A percentile compares a stretch with the other conserved stretches of the same genome.
Conservation (phyloP, 2,113 vertebrate species). For the Hydrochoerus hydrochaeris region DNA sequence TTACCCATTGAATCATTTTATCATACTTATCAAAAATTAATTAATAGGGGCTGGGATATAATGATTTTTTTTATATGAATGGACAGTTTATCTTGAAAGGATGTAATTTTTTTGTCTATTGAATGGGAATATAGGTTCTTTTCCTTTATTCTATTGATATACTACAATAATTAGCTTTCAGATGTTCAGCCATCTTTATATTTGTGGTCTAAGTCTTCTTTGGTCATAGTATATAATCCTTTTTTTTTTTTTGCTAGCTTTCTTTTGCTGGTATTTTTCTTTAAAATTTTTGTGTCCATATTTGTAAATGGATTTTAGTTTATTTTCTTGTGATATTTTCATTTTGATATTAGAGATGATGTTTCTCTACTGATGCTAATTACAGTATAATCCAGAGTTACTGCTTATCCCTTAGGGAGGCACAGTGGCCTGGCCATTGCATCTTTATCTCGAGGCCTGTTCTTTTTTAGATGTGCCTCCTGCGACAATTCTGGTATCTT, state of each 20-base stretch:
- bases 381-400: not conserved
- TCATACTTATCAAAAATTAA: not conserved
- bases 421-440: not conserved
- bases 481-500: not conserved
- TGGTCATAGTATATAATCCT: not conserved
- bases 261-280: not conserved
- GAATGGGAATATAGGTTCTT: not conserved
- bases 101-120: not conserved
- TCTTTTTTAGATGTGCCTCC: not conserved
- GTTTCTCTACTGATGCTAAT: not conserved
- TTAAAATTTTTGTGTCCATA: not conserved
- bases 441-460: not conserved
- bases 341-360: not conserved
- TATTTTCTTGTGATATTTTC: not conserved
- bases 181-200: not conserved
- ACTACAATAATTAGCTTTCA: not conserved
- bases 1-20: not conserved
- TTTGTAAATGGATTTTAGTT: not conserved
- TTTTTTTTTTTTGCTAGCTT: constrained; percentile 20
- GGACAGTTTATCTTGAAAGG: not conserved
- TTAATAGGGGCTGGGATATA: not conserved
- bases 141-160: not conserved
- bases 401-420: not conserved
- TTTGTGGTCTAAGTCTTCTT: not conserved
- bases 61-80: not conserved